phyloP scores from a whole-genome alignment of 2,888 invertebrate species.

The Mesochorus sp. region DNA sequence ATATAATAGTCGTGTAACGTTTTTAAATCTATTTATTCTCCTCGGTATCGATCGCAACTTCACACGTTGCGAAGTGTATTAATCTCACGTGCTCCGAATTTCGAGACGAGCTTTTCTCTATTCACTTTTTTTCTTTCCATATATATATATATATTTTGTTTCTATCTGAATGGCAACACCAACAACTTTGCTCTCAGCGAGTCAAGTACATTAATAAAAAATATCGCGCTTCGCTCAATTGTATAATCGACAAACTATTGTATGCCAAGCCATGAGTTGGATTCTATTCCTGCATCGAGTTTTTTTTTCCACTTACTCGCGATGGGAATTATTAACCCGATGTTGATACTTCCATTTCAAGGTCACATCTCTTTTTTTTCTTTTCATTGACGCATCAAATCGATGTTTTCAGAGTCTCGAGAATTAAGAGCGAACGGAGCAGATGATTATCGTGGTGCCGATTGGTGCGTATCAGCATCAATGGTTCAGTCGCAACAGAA shows the following conservation, averaged over 20 bases:
- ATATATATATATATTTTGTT: slow-evolving; percentile 6
- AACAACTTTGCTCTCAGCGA: slow-evolving; percentile 62
- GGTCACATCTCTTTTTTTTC: slow-evolving; percentile 28
- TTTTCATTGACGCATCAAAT: slow-evolving; percentile 36
- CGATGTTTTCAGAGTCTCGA: slow-evolving; percentile 34
- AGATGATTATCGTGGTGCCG: slow-evolving; percentile 3
- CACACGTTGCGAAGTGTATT: too few species aligned
- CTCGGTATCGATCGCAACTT: too few species aligned
- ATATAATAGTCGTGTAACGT: too few species aligned
- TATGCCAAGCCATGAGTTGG: slow-evolving; percentile 62
- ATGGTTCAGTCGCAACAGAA: too few species aligned
- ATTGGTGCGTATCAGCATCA: too few species aligned
- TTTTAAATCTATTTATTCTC: too few species aligned
- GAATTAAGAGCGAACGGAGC: slow-evolving; percentile 49
- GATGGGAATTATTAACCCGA: background rate
- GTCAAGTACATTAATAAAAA: slow-evolving; percentile 76
- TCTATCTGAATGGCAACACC: slow-evolving; percentile 37
- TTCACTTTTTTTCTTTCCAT: background rate
- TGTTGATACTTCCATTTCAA: slow-evolving; percentile 30
- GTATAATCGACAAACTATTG: slow-evolving; percentile 66
- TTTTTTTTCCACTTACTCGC: slow-evolving; percentile 2
- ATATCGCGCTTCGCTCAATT: slow-evolving; percentile 72
- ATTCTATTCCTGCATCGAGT: slow-evolving; percentile 16
- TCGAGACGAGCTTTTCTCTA: too few species aligned
- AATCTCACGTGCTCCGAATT: too few species aligned